A percentile compares a stretch with the other conserved stretches of the same genome.
Evolutionary conservation across 2,797 vertebrate species (phyloP).

Genomic region (Eospalax fontanierii): DNA sequence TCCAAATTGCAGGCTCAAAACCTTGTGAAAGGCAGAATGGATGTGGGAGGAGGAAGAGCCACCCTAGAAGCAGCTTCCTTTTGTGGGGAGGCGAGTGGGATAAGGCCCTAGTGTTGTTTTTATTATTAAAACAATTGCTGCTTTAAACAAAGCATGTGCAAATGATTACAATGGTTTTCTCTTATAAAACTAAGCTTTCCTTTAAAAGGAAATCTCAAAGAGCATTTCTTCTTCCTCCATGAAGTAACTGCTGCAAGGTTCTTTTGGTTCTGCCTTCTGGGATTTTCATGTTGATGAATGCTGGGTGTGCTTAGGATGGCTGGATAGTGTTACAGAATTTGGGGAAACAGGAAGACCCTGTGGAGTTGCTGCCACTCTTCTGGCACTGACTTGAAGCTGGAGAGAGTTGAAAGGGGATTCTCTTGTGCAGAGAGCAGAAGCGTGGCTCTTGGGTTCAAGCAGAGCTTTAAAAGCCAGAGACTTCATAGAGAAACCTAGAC

Average conservation of each 20-base stretch:
- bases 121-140: background rate
- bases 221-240: background rate
- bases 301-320: background rate
- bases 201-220: background rate
- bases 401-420: rapidly evolving
- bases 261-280: background rate
- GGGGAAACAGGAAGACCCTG: background rate
- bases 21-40: slow-evolving; percentile 29
- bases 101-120: background rate
- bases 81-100: background rate
- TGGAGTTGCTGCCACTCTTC: background rate
- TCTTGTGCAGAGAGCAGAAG: too few species aligned
- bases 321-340: too few species aligned
- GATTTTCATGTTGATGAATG: background rate
- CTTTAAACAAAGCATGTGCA: background rate
- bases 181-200: background rate
- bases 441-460: background rate
- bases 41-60: background rate
- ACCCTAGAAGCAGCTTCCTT: background rate
- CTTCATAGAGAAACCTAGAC: background rate
- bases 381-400: too few species aligned
- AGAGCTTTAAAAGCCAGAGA: background rate
- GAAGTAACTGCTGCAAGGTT: background rate
- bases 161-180: background rate
- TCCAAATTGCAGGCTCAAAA: slow-evolving; percentile 62